Percentiles rank a stretch among this genome's conserved stretches.
Evolutionary conservation across 2,797 vertebrate genomes (phyloP).

Genomic region (Vipera ursinii): DNA sequence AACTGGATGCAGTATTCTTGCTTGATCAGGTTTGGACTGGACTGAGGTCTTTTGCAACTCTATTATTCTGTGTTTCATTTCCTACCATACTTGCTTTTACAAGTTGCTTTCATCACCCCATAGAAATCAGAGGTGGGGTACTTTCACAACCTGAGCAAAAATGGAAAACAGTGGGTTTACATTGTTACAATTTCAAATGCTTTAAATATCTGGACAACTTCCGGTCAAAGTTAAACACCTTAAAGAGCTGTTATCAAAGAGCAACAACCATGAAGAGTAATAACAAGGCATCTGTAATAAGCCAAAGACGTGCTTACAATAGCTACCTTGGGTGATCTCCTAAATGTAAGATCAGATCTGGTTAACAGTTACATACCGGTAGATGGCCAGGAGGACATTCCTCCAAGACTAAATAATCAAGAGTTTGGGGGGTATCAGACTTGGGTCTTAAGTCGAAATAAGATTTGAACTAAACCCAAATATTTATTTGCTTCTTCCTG

Average conservation of each 20-base stretch:
- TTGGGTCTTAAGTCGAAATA: too few relatives aligned
- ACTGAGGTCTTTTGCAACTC: too few relatives aligned
- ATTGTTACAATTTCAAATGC: not conserved
- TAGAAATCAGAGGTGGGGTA: not conserved
- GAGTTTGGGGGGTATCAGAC: not conserved
- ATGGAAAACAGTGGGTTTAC: not conserved
- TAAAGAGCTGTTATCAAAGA: not conserved
- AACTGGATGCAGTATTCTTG: too few relatives aligned
- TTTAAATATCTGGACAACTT: not conserved
- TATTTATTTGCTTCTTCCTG: too few relatives aligned
- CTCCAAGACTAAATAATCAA: too few relatives aligned
- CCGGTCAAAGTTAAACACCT: not conserved
- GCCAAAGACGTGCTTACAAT: not conserved
- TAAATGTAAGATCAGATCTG: too few relatives aligned
- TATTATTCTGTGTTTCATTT: conserved; percentile 18
- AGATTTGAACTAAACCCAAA: too few relatives aligned
- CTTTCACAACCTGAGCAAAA: not conserved
- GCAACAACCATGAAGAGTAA: not conserved
- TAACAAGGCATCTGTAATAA: not conserved
- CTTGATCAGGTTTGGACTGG: too few relatives aligned
- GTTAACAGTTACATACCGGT: too few relatives aligned
- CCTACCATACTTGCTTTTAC: conserved; percentile 2
- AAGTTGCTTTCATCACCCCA: not conserved
- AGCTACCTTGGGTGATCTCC: not conserved
- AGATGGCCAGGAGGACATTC: too few relatives aligned